Percentiles rank a stretch among this genome's conserved stretches.
Conservation (phyloP, 2,888 invertebrate species). For the Coelogynopora nodosa region DNA sequence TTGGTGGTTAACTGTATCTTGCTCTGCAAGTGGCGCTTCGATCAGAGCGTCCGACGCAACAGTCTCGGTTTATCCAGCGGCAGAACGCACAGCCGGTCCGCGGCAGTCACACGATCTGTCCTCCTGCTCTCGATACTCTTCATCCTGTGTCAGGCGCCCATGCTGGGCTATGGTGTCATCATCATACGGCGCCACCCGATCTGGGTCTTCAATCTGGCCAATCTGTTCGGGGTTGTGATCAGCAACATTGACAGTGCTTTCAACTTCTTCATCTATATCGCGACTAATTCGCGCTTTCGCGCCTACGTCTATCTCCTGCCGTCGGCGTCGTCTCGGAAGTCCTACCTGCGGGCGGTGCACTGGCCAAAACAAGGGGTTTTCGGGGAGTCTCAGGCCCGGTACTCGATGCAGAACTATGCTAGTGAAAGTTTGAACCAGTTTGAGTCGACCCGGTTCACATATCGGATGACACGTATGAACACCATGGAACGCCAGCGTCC, state of each 20-base stretch:
- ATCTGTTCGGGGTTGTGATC: neutral
- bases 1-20: neutral
- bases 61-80: neutral
- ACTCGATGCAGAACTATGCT: too few relatives aligned
- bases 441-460: too few relatives aligned
- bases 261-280: slow-evolving; percentile 21
- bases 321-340: too few relatives aligned
- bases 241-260: slow-evolving; percentile 32
- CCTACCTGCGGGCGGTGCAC: too few relatives aligned
- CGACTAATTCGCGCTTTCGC: slow-evolving; percentile 56
- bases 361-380: too few relatives aligned
- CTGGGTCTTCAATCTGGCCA: slow-evolving; percentile 9
- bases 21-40: slow-evolving; percentile 1
- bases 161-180: slow-evolving; percentile 20
- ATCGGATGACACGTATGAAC: too few relatives aligned
- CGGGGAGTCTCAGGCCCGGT: too few relatives aligned
- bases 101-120: neutral
- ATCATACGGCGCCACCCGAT: neutral
- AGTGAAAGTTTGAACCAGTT: too few relatives aligned
- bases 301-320: too few relatives aligned
- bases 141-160: neutral
- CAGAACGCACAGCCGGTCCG: neutral
- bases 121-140: neutral
- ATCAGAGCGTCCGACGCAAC: neutral
- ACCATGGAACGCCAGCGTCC: too few relatives aligned